A percentile compares a stretch with the other conserved stretches of the same genome.
These are phyloP conservation scores for Nephrotoma flavescens DNA, from an alignment of 2,888 invertebrate species.

Conservation along the genomic window DNA sequence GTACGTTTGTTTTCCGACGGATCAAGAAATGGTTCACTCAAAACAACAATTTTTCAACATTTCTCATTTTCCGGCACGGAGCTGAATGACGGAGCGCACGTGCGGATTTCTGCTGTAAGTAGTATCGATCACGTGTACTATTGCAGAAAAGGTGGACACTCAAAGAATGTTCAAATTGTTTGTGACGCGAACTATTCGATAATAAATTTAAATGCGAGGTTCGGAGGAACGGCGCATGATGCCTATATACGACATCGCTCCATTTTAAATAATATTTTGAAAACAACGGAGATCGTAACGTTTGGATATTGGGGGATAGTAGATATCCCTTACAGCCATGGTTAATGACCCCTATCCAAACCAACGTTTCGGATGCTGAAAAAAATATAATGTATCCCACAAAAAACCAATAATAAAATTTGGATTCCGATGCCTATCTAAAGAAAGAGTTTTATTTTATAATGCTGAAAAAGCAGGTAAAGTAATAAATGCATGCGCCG, in stretches of 20 bases:
- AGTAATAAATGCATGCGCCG: background rate
- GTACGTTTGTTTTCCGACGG: background rate
- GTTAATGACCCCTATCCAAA: slow-evolving; percentile 1
- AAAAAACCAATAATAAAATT: no score
- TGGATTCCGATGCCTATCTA: background rate
- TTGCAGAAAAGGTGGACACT: background rate
- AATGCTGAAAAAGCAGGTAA: background rate
- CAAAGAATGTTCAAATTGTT: background rate
- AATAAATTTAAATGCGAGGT: background rate
- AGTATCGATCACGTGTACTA: background rate
- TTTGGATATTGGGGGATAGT: background rate
- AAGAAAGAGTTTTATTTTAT: background rate
- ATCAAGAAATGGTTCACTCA: background rate
- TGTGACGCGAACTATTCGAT: background rate
- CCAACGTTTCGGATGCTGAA: no score
- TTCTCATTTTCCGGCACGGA: background rate
- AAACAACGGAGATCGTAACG: background rate
- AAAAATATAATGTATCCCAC: background rate
- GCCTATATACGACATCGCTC: no score
- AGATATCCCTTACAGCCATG: background rate
- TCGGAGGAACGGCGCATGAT: background rate
- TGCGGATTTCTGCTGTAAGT: background rate
- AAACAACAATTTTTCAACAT: background rate
- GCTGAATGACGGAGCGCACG: no score
- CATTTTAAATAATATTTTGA: no score